Base-by-base conservation (phyloP, 2,797 vertebrate genomes). In the Peromyscus eremicus region DNA sequence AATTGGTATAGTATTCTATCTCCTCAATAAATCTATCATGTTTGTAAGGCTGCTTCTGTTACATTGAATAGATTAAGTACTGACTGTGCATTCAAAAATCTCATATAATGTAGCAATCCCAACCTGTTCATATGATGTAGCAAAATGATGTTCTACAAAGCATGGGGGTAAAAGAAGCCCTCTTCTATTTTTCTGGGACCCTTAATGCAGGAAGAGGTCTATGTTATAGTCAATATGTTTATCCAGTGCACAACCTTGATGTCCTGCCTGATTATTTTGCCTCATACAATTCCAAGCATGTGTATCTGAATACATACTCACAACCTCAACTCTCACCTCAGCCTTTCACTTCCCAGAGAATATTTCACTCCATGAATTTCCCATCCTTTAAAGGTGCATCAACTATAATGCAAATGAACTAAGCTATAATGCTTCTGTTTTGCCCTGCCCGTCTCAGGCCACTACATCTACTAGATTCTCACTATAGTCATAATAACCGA, bases 121-220 rank as follows among this genome's bases (percentile, higher is more conserved):
- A 49, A 52, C 12, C 32, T 46, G 7, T 52, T 85, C 19, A 85
- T 49, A 66, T 70, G 11, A 34, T 91, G 27, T 11, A 86, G 16
- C 11, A 81, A 96, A n/a, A 79, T 66, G 27, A 92, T 68, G 85
- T 13, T 89, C 34, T 79, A 32, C 9, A 92, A 94, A 89, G 27
- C 37, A 93, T 60, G 13, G n/a, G 10, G 57, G 16, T 2, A 75
- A 95, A 87, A 1, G 14, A 77, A 88, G 2, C 12, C 21, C n/a
- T 92, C 16, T 92, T 96, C 4, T 82, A 12, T 75, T 96, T 71
- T 70, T 11, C 11, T 66, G n/a, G 55, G 49, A 95, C 40, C 17
- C 25, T 12, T 97, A 96, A 43, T 96, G 43, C 68, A 93, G 43
- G 75, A 83, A 94, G 70, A 95, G 13, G 57, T 93, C 4, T 96